A percentile compares a stretch with the other conserved stretches of the same genome.
Evolutionary conservation across 2,113 vertebrate genomes (phyloP).

Genomic region (Brachypteracias leptosomus): DNA sequence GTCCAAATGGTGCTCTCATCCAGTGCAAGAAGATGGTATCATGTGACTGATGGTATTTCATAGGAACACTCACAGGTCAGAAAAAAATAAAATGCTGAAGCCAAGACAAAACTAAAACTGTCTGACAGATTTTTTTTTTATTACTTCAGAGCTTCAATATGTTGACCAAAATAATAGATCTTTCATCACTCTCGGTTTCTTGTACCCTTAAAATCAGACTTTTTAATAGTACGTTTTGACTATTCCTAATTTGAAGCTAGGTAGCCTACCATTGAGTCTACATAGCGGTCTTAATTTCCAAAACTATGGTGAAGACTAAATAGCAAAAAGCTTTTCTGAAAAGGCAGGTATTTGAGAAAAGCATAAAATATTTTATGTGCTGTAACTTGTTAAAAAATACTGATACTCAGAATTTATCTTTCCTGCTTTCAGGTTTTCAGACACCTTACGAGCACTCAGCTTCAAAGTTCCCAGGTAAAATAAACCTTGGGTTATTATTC

Average conservation of each 20-base stretch:
- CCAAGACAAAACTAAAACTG: neutral
- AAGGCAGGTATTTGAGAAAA: neutral
- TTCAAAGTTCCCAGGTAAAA: neutral
- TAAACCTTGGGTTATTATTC: neutral
- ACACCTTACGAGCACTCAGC: neutral
- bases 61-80: neutral
- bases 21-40: neutral
- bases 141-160: neutral
- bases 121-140: neutral
- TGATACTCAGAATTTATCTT: neutral
- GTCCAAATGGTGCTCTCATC: neutral
- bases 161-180: neutral
- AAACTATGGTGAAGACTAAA: neutral
- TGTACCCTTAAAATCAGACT: no score
- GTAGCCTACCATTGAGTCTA: neutral
- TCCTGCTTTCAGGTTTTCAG: neutral
- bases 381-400: neutral
- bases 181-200: neutral
- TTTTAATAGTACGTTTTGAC: neutral
- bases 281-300: rapidly evolving
- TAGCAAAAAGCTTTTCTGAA: neutral
- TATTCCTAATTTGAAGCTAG: neutral
- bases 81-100: neutral
- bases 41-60: neutral
- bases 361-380: rapidly evolving